Base-by-base conservation (phyloP, 2,888 invertebrate genomes). In the Drosophila lacicola region DNA sequence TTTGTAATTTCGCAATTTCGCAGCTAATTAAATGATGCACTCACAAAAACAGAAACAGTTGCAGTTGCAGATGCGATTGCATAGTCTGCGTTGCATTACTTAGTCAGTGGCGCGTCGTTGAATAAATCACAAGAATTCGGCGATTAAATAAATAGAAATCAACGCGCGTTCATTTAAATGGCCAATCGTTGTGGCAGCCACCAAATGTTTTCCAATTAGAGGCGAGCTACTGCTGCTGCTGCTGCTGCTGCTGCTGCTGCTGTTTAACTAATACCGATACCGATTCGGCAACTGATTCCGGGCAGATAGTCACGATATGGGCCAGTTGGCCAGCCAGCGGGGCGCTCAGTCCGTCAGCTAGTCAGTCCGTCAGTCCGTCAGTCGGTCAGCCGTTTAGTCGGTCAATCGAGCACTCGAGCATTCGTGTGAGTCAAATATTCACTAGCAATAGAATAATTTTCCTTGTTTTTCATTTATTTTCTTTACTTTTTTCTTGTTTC, bases 231-330 rank as follows among this genome's bases (percentile, higher is more conserved):
- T 29, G 37, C 49, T 49, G 45, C 55, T 51, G 17, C 17, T 17
- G 17, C 17, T 17, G 45, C 37, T 65, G 55, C 41, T 51, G 47
- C 29, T 67, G 53, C 37, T 47, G 42, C 46, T 64, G 47, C 34
- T 49, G 61, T 55, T 80, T 64, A n/a, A 46, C 54, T 41, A 14
- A 11, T 29, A 29, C 29, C 8, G 29, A 47, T 56, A 61, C 44
- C 51, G 64, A 46, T 58, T 47, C 25, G 36, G 44, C 46, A 41
- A 39, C 49, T 55, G 68, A 66, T 58, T 63, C 44, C 46, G 51
- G 51, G 46, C 61, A 68, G 80, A 82, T 74, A 80, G 77, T 63
- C 51, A 70, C 71, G 66, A 82, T 80, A 77, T 66, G 64, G 65
- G 62, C 54, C 67, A 44, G 46, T 49, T 17, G 36, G 47, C 13